A percentile compares a stretch with the other conserved stretches of the same genome.
phyloP scores from a whole-genome alignment of 1,140 invertebrate species.

The Heterodera carotae region DNA sequence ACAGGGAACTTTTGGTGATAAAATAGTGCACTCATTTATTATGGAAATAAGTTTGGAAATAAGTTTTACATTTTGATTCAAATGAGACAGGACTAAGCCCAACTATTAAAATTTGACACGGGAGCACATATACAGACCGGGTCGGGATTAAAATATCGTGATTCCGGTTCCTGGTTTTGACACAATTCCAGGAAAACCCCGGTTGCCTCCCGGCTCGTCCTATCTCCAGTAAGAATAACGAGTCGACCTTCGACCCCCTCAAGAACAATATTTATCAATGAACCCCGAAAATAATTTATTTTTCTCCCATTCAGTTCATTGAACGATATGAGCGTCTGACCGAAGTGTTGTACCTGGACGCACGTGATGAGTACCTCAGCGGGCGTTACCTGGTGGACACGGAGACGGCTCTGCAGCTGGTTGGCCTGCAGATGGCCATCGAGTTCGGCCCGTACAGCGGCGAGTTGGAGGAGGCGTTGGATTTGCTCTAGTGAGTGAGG shows the following conservation, averaged over 20 bases:
- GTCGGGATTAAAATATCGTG: no score
- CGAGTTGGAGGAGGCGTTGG: slow-evolving; percentile 41
- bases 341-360: slow-evolving; percentile 53
- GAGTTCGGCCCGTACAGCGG: slow-evolving; percentile 47
- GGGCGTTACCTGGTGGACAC: slow-evolving; percentile 53
- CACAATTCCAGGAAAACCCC: no score
- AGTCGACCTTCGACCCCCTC: no score
- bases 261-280: no score
- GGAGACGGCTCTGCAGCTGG: slow-evolving; percentile 42
- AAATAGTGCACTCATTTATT: no score
- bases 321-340: slow-evolving; percentile 44
- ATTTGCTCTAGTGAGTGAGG: slow-evolving; percentile 46
- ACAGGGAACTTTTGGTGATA: slow-evolving; percentile 38
- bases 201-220: no score
- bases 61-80: slow-evolving; percentile 17
- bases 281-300: neutral
- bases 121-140: no score
- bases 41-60: no score
- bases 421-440: slow-evolving; percentile 50
- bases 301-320: slow-evolving; percentile 37
- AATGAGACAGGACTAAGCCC: no score
- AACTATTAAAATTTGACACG: no score
- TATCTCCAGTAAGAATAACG: no score
- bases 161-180: no score
- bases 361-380: slow-evolving; percentile 49